These are phyloP conservation scores for Limnephilus marmoratus DNA, from an alignment of 2,888 invertebrate genomes.

Conservation along the genomic window DNA sequence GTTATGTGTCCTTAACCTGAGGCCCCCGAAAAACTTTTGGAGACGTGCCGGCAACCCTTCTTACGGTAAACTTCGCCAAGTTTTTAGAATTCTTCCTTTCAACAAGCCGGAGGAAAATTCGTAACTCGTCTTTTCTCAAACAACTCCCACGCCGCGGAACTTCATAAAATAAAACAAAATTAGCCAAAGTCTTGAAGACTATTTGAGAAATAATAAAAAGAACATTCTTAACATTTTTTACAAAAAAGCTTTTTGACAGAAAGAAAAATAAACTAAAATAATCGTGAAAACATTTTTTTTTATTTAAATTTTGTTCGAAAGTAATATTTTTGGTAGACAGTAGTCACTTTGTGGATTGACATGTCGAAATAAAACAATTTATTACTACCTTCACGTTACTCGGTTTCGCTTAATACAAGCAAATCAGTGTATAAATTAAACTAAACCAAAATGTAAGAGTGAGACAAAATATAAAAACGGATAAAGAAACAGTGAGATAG, in stretches of 20 bases:
- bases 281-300: not conserved
- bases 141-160: not conserved
- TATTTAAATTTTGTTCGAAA: too few species aligned
- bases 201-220: not conserved
- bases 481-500: too few species aligned
- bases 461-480: too few species aligned
- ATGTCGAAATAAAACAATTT: too few species aligned
- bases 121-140: not conserved
- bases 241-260: not conserved
- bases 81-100: constrained; percentile 41
- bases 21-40: constrained; percentile 2
- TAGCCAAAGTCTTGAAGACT: not conserved
- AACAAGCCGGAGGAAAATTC: not conserved
- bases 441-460: too few species aligned
- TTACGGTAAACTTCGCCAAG: constrained; percentile 11
- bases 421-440: too few species aligned
- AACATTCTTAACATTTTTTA: not conserved
- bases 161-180: not conserved
- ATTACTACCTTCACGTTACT: too few species aligned
- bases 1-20: not conserved
- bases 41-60: constrained; percentile 21
- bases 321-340: too few species aligned
- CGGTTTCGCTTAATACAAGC: too few species aligned
- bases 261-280: not conserved
- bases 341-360: too few species aligned